These are phyloP conservation scores for Adoxophyes honmai DNA, from an alignment of 1,140 invertebrate species.

Conservation along the genomic window DNA sequence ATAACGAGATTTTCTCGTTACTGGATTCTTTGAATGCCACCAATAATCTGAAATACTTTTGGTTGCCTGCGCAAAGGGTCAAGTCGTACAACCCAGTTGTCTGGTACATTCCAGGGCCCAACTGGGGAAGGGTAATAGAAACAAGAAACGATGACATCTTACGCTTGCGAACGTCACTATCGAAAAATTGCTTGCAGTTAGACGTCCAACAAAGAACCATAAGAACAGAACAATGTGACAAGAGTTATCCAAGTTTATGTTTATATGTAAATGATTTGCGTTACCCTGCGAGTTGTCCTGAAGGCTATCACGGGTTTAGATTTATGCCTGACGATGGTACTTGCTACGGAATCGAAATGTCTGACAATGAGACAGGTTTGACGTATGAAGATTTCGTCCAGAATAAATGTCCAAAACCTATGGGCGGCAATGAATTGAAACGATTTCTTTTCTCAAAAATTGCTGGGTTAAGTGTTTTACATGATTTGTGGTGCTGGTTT, in stretches of 20 bases:
- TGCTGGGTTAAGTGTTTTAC: conserved; percentile 35
- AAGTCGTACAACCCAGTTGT: conserved; percentile 46
- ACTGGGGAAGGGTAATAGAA: conserved; percentile 46
- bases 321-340: conserved; percentile 47
- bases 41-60: conserved; percentile 47
- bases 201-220: conserved; percentile 38
- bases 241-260: conserved; percentile 48
- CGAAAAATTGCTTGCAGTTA: conserved; percentile 50
- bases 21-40: conserved; percentile 34
- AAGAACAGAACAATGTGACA: conserved; percentile 39
- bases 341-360: conserved; percentile 55
- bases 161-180: conserved; percentile 26
- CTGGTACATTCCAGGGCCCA: conserved; percentile 56
- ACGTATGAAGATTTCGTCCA: conserved; percentile 43
- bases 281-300: conserved; percentile 48
- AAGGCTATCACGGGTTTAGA: conserved; percentile 48
- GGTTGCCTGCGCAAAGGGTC: conserved; percentile 49
- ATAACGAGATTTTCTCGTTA: conserved; percentile 36
- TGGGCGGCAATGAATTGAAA: conserved; percentile 39
- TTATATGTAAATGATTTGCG: conserved; percentile 53
- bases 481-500: conserved; percentile 59
- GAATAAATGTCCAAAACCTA: conserved; percentile 42
- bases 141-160: conserved; percentile 27
- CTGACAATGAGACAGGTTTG: conserved; percentile 23
- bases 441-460: conserved; percentile 57